Evolutionary conservation across 2,888 invertebrate genomes (phyloP), one percentile per base, ranked within the genome.

Genomic region (Falcaria lacertinaria): DNA sequence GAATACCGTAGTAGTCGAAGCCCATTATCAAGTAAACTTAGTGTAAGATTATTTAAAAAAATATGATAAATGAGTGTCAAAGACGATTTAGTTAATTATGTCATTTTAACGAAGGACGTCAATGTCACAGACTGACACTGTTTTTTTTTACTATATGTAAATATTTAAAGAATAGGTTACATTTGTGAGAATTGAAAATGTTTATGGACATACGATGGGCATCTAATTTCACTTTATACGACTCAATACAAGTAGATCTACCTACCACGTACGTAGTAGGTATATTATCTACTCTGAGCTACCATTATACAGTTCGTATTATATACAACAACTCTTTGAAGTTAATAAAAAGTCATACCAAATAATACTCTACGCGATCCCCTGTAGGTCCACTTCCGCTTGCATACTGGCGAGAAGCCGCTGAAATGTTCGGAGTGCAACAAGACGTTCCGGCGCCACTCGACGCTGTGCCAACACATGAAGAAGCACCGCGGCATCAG

Each of bases 1-100:
- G 80, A 50, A 95, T 91, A 2, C 93, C 92, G 71, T 96, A 96
- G 75, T 95, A 96, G 77, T 96, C 95, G 47, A 94, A 88, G 32
- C 92, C 93, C 92, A 92, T 93, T 52, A 60, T 76, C 13, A 4
- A 2, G 16, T 38, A 14, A 22, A 13, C 17, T 19, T 17, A n/a
- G 19, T 13, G 14, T 36, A 36, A 36, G 13, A 36, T 19, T 36
- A 13, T 36, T 14, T 19, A 36, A 19, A 36, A 36, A n/a, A n/a
- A n/a, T n/a, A n/a, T n/a, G n/a, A n/a, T n/a, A n/a, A 7, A 17
- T 22, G 13, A 14, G 13, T 36, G 13, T 7, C 17, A 36, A 36
- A 35, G 6, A 15, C 13, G 2, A 5, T 2, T n/a, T 19, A 11
- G 15, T 7, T 14, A 8, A 5, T 17, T 16, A 35, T 35, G 34